Evolutionary conservation across 2,888 invertebrate genomes (phyloP).

Genomic region (Drosophila borborema): DNA sequence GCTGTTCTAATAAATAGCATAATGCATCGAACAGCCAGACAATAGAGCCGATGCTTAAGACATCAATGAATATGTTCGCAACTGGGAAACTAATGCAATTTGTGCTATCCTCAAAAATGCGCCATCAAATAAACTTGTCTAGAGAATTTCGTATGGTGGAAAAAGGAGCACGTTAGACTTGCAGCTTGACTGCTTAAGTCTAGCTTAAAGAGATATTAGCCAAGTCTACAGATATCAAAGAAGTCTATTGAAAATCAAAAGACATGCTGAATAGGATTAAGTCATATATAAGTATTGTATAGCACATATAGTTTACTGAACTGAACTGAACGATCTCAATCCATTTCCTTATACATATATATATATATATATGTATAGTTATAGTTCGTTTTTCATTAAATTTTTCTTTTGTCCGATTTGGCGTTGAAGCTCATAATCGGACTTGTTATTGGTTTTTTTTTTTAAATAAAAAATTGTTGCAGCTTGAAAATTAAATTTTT

Average conservation of each 20-base stretch:
- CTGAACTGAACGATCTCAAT: no score
- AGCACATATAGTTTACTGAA: no score
- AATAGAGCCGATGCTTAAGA: slow-evolving; percentile 8
- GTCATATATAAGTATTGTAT: no score
- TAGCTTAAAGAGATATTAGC: not conserved
- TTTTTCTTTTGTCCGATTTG: no score
- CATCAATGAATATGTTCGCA: not conserved
- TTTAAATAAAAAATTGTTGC: no score
- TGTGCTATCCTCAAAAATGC: not conserved
- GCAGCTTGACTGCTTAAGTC: not conserved
- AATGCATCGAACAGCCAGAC: slow-evolving; percentile 32
- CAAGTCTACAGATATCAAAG: not conserved
- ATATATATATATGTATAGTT: no score
- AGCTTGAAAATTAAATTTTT: no score
- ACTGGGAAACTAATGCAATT: slow-evolving; percentile 5
- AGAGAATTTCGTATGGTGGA: not conserved
- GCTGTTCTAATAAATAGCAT: slow-evolving; percentile 65
- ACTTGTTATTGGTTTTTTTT: no score
- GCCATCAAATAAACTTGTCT: slow-evolving; percentile 1
- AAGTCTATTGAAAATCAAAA: not conserved
- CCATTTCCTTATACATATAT: no score
- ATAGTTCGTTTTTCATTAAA: no score
- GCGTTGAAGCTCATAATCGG: no score
- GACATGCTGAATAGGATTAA: not conserved
- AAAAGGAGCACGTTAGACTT: not conserved